Evolutionary conservation across 2,797 vertebrate species (phyloP).

Genomic region (Sardinella longiceps): DNA sequence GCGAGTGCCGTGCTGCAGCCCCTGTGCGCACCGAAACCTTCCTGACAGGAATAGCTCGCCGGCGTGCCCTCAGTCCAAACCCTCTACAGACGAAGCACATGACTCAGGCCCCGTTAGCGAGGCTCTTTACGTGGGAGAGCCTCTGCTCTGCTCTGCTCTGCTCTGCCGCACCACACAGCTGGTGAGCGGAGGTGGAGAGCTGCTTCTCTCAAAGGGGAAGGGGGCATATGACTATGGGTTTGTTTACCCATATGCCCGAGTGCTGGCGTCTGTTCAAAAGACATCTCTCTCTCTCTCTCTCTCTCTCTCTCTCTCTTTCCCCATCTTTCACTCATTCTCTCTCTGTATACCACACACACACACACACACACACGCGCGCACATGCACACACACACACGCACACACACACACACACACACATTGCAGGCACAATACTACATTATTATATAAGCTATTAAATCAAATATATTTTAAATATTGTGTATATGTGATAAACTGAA

Average conservation of each 20-base stretch:
- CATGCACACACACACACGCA: not conserved
- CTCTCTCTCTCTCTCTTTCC: slow-evolving; percentile 29
- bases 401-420: not conserved
- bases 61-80: slow-evolving; percentile 46
- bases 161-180: not conserved
- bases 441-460: no score
- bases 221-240: slow-evolving; percentile 18
- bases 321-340: no score
- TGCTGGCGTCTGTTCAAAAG: not conserved
- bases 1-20: slow-evolving; percentile 43
- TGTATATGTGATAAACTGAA: no score
- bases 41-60: slow-evolving; percentile 58
- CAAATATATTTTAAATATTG: no score
- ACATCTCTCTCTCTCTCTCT: not conserved
- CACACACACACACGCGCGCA: not conserved
- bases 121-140: slow-evolving; percentile 13
- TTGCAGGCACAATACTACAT: no score
- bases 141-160: no score
- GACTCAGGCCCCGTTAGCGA: not conserved
- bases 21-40: slow-evolving; percentile 49
- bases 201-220: slow-evolving; percentile 15
- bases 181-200: slow-evolving; percentile 16
- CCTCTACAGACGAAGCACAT: slow-evolving; percentile 28
- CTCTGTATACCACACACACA: not conserved
- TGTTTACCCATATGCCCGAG: slow-evolving; percentile 25